Base-by-base conservation (phyloP, 1,140 invertebrate species). In the Drosophila sp. region DNA sequence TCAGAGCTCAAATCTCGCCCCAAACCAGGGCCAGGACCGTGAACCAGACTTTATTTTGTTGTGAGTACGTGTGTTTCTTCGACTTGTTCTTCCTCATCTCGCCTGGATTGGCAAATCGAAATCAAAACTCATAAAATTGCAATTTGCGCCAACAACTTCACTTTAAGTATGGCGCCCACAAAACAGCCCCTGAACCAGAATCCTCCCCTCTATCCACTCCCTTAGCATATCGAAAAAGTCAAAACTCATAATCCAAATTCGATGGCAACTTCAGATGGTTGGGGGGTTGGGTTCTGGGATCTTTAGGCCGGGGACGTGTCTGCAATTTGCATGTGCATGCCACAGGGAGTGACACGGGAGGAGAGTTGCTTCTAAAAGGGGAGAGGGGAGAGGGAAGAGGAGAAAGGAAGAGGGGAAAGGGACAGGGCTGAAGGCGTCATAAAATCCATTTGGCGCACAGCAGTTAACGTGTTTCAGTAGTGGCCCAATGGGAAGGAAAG, bases 111-210 rank as follows among this genome's bases (percentile, higher is more conserved):
- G 51, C n/a, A 67, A 75, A 80, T 78, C 81, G 70, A 73, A 87
- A 89, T 89, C 83, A 87, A 89, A 87, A 87, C 75, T 89, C 83
- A 87, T 87, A 87, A 89, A 87, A 87, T 67, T 82, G 79, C 83
- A 87, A 87, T 87, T 87, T 87, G 67, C 76, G 75, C 78, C 67
- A 86, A 75, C 74, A 80, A 84, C 66, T 84, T 75, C 66, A 81
- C 78, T 86, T 87, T 65, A 66, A 50, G 69, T n/a, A 14, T 54
- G 14, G 58, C 16, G 18, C 36, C 51, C 8, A 21, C 45, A 27
- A 46, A 46, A 27, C 34, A 21, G 14, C 41, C 27, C 41, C 41
- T 43, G 41, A 18, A 18, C 7, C 41, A 6, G 41, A 36, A 36
- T 7, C 32, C 50, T 53, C 13, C n/a, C 9, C 0, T n/a, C 18